Base-by-base conservation (phyloP, 2,888 invertebrate genomes). In the Linnaemya tessellans region DNA sequence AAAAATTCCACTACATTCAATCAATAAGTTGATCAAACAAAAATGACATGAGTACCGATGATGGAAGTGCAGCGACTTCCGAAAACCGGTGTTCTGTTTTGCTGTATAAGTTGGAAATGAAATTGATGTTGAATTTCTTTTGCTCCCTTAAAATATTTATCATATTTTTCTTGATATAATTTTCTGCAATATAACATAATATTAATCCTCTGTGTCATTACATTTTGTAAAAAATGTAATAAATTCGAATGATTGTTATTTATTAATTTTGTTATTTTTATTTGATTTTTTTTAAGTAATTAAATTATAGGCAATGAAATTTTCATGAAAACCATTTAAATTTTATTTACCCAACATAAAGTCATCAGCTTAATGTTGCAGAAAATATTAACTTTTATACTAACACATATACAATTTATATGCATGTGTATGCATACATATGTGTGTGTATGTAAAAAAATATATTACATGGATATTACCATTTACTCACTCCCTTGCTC, bases 291-390 rank as follows among this genome's bases (percentile, higher is more conserved):
- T 67, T 43, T 68, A 1, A 70, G 25, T 11, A 46, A 77, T 82
- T 70, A 41, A 62, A 82, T 75, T 81, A 71, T 65, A 64, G 15
- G 46, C 38, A 56, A 70, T 77, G 30, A 38, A 60, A 62, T 54
- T 67, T 75, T 70, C 62, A 54, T 65, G 68, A 77, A 82, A 77
- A 75, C 70, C 70, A 65, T 38, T 82, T 71, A 71, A 77, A 82
- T 77, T 82, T 64, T 65, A 82, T 77, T 77, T 71, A 58, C 49
- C n/a, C 65, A 70, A 58, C 64, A 77, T 65, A 70, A 65, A 71
- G 62, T 71, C 75, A 70, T 70, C 82, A 82, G 41, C 38, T 82
- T 71, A 82, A 82, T 82, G 70, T 77, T 82, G 70, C 64, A 82
- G 70, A 70, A 77, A 77, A 81, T 15, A 64, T 51, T 11, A 18